phyloP scores from a whole-genome alignment of 2,113 vertebrate genomes.

The Xiphias gladius region DNA sequence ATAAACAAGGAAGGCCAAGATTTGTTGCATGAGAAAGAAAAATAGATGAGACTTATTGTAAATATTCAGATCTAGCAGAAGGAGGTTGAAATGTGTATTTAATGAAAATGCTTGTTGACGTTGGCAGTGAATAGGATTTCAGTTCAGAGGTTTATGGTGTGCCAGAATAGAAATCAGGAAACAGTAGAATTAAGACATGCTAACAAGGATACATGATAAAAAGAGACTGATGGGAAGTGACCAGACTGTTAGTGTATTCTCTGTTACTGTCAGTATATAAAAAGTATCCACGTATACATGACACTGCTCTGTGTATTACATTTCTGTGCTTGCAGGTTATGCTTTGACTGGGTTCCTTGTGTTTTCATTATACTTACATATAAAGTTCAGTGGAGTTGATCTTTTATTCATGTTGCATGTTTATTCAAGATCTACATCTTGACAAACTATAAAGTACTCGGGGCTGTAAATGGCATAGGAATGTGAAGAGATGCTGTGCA shows the following conservation, averaged over 20 bases:
- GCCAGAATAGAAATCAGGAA: not conserved
- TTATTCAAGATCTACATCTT: not conserved
- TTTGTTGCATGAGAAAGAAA: not conserved
- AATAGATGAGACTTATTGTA: not conserved
- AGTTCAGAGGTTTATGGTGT: not conserved
- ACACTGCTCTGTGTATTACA: not conserved
- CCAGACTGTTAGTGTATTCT: not conserved
- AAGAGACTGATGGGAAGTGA: not conserved
- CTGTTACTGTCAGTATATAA: not conserved
- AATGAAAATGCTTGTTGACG: not conserved
- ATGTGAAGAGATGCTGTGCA: not conserved
- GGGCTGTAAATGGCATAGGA: not conserved
- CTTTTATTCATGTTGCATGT: not conserved
- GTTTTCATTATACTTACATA: not conserved
- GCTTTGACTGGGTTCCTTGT: not conserved
- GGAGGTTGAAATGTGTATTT: not conserved
- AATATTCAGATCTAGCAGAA: constrained; percentile 13
- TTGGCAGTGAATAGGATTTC: not conserved
- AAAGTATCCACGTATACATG: not conserved
- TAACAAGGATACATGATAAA: no score
- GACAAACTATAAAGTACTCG: not conserved
- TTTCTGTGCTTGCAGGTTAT: not conserved
- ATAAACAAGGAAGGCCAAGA: not conserved
- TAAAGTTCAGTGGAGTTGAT: no score
- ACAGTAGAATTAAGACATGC: not conserved